Conservation (phyloP, 2,888 invertebrate species). For the Luffia ferchaultella region DNA sequence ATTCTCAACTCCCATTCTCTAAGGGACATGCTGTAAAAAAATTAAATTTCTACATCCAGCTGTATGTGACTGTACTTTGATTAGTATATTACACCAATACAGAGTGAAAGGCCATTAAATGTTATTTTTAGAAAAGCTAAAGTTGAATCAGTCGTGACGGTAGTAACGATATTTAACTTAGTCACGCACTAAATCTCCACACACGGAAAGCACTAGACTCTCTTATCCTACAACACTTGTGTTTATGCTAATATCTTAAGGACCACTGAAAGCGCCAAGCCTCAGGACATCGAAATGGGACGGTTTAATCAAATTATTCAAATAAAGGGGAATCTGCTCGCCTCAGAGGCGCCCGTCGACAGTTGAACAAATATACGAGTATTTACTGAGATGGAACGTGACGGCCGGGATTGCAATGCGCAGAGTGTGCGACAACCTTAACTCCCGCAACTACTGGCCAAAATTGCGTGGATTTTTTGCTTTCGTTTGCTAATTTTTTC, state of each 20-base stretch:
- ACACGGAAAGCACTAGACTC: background rate
- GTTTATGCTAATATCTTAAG: conserved; percentile 20
- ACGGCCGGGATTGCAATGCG: too few species aligned
- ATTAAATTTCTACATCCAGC: too few species aligned
- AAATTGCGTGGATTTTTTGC: background rate
- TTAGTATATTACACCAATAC: too few species aligned
- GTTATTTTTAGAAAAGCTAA: too few species aligned
- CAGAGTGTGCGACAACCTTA: too few species aligned
- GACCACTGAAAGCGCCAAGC: conserved; percentile 11
- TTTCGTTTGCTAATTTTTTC: background rate
- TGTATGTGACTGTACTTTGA: too few species aligned
- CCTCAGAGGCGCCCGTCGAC: conserved; percentile 33
- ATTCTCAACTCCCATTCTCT: too few species aligned
- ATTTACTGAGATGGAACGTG: background rate
- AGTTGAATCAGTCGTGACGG: too few species aligned
- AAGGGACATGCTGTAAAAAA: too few species aligned
- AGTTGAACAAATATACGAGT: background rate
- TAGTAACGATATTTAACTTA: too few species aligned
- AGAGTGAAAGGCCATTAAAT: too few species aligned
- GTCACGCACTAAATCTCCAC: background rate
- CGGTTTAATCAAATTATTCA: conserved; percentile 54
- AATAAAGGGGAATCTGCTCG: conserved; percentile 44
- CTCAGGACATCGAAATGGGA: conserved; percentile 17
- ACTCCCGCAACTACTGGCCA: too few species aligned
- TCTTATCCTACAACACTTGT: background rate